These are phyloP conservation scores for Microctenopoma lineatum DNA, from an alignment of 2,797 vertebrate genomes.

Conservation along the genomic window DNA sequence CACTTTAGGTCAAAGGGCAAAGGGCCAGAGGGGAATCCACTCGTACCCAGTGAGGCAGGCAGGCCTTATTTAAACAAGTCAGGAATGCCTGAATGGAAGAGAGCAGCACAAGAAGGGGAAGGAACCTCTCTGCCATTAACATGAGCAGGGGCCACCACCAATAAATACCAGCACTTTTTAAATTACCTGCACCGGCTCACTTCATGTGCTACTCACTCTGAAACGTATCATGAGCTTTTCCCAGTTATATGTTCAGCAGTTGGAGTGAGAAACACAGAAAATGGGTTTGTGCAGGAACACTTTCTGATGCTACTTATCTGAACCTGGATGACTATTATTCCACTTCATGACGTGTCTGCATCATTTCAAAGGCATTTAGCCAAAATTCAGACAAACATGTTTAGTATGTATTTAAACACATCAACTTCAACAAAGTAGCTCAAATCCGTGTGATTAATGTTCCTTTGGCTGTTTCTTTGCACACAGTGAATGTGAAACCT, in stretches of 20 bases:
- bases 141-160: slow-evolving; percentile 65
- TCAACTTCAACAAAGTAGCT: not conserved
- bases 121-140: slow-evolving; percentile 70
- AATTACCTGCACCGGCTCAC: slow-evolving; percentile 61
- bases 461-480: slow-evolving; percentile 1
- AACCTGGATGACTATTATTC: too few relatives aligned
- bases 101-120: slow-evolving; percentile 67
- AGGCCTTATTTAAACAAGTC: slow-evolving; percentile 93
- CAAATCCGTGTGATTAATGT: slow-evolving; percentile 3
- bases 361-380: not conserved
- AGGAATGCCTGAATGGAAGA: slow-evolving; percentile 85
- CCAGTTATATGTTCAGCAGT: slow-evolving; percentile 28
- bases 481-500: not conserved
- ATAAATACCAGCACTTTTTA: slow-evolving; percentile 74
- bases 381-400: not conserved
- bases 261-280: not conserved
- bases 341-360: not conserved
- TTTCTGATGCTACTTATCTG: not conserved
- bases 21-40: slow-evolving; percentile 90
- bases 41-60: slow-evolving; percentile 82
- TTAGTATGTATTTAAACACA: not conserved
- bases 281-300: slow-evolving; percentile 10
- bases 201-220: slow-evolving; percentile 60
- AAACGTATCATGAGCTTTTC: slow-evolving; percentile 53
- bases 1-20: slow-evolving; percentile 89